Percentiles rank a stretch among this genome's conserved stretches.
These are phyloP conservation scores for Cybosia mesomella DNA, from an alignment of 2,888 invertebrate genomes.

Conservation along the genomic window DNA sequence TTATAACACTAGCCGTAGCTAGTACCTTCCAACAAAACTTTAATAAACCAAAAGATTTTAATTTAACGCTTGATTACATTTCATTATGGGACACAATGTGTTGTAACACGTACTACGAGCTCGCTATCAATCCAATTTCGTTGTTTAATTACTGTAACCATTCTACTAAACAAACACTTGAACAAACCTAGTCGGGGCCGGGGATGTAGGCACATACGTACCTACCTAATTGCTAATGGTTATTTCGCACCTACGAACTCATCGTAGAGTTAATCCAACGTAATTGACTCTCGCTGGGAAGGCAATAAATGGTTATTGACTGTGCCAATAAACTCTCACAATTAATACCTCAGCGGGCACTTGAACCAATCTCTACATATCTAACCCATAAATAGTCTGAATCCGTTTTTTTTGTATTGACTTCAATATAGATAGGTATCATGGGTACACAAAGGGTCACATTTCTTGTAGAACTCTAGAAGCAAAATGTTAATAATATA, in stretches of 20 bases:
- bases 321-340: constrained; percentile 76
- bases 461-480: too few relatives aligned
- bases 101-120: constrained; percentile 64
- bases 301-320: constrained; percentile 81
- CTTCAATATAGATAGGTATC: neutral
- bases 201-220: constrained; percentile 22
- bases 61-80: constrained; percentile 77
- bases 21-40: constrained; percentile 42
- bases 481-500: too few relatives aligned
- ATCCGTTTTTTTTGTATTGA: constrained; percentile 13
- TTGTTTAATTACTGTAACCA: constrained; percentile 77
- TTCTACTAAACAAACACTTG: constrained; percentile 57
- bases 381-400: constrained; percentile 24
- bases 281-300: constrained; percentile 82
- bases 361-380: constrained; percentile 50
- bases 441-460: neutral
- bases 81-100: constrained; percentile 72
- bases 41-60: constrained; percentile 68
- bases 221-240: constrained; percentile 26
- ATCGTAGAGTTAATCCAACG: constrained; percentile 73
- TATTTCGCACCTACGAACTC: constrained; percentile 66
- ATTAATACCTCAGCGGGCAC: constrained; percentile 66
- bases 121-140: constrained; percentile 73
- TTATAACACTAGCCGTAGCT: constrained; percentile 29
- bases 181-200: constrained; percentile 27